phyloP scores from a whole-genome alignment of 2,113 vertebrate genomes.

The Nestor notabilis region DNA sequence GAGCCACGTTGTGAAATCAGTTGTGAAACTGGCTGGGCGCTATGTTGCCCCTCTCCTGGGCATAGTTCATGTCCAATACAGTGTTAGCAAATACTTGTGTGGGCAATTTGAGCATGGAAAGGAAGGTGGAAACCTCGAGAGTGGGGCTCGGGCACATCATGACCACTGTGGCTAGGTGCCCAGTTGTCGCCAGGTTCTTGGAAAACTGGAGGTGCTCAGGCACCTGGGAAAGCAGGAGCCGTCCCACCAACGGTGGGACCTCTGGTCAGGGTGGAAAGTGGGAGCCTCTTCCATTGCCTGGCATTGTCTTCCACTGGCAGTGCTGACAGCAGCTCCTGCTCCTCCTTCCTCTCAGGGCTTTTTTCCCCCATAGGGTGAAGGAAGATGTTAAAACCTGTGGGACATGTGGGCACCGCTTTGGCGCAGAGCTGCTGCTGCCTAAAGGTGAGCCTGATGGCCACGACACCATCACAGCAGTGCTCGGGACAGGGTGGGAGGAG shows the following conservation, averaged over 20 bases:
- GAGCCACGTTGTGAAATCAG: fast-evolving
- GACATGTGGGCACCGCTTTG: conserved; percentile 41
- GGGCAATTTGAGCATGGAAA: background rate
- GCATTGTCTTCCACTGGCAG: background rate
- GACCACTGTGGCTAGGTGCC: background rate
- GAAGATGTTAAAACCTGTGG: conserved; percentile 64
- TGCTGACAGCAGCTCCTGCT: background rate
- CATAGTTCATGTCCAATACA: fast-evolving
- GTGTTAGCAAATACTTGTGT: background rate
- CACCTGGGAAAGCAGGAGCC: background rate
- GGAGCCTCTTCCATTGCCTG: background rate
- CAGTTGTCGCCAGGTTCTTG: fast-evolving
- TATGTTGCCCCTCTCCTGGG: fast-evolving
- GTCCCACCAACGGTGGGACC: fast-evolving
- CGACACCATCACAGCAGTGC: fast-evolving
- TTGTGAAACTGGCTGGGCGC: fast-evolving
- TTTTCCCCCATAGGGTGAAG: conserved; percentile 20
- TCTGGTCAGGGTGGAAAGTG: background rate
- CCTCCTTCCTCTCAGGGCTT: background rate
- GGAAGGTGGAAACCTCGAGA: background rate
- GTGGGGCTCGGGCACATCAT: background rate
- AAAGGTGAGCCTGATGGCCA: conserved; percentile 53
- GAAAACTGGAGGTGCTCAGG: background rate
- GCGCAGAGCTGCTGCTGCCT: conserved; percentile 70
- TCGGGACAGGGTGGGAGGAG: background rate